A percentile compares a stretch with the other conserved stretches of the same genome.
Conservation (phyloP, 2,113 vertebrate genomes). For the Percina caprodes region DNA sequence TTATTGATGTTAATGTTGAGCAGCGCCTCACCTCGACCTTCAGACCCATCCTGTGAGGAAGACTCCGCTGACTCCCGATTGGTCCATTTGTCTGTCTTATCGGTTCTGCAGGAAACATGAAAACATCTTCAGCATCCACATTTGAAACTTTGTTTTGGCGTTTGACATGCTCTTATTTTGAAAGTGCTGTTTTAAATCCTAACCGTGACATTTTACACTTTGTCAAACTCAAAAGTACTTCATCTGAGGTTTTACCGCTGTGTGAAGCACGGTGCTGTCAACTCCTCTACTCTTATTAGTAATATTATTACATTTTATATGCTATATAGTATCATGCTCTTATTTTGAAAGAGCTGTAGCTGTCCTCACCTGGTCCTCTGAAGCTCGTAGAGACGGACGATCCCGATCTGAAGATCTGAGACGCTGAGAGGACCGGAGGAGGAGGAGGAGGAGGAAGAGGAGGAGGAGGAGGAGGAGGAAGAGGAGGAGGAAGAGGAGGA, state of each 20-base stretch:
- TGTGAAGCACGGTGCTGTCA: too few species aligned
- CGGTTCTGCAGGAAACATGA: conserved; percentile 24
- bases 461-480: conserved; percentile 70
- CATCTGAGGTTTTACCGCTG: too few species aligned
- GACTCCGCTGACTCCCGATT: conserved; percentile 28
- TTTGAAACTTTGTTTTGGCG: too few species aligned
- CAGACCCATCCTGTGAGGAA: neutral
- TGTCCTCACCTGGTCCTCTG: conserved; percentile 56
- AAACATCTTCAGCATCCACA: neutral
- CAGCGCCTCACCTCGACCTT: conserved; percentile 31
- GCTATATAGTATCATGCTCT: too few species aligned
- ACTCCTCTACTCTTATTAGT: too few species aligned
- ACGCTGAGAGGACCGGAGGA: neutral
- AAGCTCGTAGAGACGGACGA: conserved; percentile 47
- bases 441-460: conserved; percentile 66
- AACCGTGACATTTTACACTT: too few species aligned
- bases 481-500: conserved; percentile 60
- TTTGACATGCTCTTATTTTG: too few species aligned
- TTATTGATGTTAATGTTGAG: too few species aligned
- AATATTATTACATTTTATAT: too few species aligned
- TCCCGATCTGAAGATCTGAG: conserved; percentile 62
- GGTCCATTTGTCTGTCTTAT: neutral
- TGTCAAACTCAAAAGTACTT: too few species aligned
- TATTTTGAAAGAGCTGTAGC: too few species aligned
- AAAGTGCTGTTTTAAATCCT: too few species aligned